Percentiles rank a stretch among this genome's conserved stretches.
Conservation (phyloP, 2,113 vertebrate species). For the Festucalex cinctus region DNA sequence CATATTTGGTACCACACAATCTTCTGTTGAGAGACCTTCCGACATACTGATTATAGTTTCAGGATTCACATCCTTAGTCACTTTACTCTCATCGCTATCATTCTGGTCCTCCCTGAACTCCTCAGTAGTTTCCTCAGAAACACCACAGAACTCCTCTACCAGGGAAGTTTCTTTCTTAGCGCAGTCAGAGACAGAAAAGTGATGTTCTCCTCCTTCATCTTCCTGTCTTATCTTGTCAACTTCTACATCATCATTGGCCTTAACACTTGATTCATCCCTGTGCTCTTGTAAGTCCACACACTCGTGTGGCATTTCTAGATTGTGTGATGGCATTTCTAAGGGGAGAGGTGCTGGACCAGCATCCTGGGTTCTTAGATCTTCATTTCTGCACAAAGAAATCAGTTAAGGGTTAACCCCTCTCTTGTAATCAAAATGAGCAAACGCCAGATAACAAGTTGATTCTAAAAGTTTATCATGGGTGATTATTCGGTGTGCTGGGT, state of each 20-base stretch:
- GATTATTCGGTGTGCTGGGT: too few relatives aligned
- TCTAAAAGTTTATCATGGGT: too few relatives aligned
- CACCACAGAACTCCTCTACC: slow-evolving; percentile 10
- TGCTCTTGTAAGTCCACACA: slow-evolving; percentile 8
- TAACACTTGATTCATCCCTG: not conserved
- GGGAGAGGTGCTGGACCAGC: not conserved
- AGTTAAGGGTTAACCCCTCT: not conserved
- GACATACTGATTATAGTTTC: not conserved
- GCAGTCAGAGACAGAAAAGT: not conserved
- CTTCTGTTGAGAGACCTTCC: not conserved
- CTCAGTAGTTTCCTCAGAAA: not conserved
- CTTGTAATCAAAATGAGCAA: too few relatives aligned
- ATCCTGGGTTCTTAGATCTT: not conserved
- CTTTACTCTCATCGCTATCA: not conserved
- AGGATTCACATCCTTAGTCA: not conserved
- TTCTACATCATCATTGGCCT: too few relatives aligned
- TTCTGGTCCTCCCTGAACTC: slow-evolving; percentile 1
- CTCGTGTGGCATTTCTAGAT: too few relatives aligned
- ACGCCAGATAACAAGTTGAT: too few relatives aligned
- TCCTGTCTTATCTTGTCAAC: not conserved
- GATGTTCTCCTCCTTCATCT: slow-evolving; percentile 11
- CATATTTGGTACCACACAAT: not conserved
- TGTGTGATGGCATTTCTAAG: slow-evolving; percentile 9
- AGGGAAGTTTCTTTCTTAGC: slow-evolving; percentile 7
- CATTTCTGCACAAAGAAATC: slow-evolving; percentile 26